Evolutionary conservation across 1,140 invertebrate species (phyloP), one percentile per base, ranked within the genome.

Genomic region (Steinernema khuongi): DNA sequence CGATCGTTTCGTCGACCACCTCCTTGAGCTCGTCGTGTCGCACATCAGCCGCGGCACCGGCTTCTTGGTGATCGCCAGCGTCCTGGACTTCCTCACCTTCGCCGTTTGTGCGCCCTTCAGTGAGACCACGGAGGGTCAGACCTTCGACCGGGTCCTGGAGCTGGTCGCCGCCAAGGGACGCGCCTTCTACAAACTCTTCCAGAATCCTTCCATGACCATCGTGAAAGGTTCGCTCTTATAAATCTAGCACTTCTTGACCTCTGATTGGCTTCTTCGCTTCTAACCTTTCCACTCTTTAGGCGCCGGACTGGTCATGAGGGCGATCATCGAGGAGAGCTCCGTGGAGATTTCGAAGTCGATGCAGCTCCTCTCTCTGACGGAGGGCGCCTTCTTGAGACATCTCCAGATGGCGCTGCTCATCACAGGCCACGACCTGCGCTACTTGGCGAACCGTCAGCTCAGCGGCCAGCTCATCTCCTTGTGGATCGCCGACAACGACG

Each of bases 61-160:
- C 29, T 89, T 89, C 41, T 81, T 91, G 18, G 88, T 91, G 22
- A 89, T 91, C 50, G 87, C 89, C 26, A 92, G 94, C 33, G 96
- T 99, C 93, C 88, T 99, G 81, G 97, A 99, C 87, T 96, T 99
- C 85, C 88, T 99, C 75, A 99, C 96, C n/a, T 99, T 96, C 88
- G 92, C 94, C 2, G 88, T 99, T 11, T 99, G 96, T 88, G 93
- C 96, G 74, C 97, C 97, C 26, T 99, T 98, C 87, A 96, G 93
- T 86, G 97, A 99, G 88, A 99, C 97, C 31, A 99, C 97, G 0
- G 94, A 97, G 85, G 94, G 95, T 22, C 93, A 93, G 81, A 92
- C 97, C 85, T 99, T 99, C 88, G 96, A 99, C 86, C 91, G 90
- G 74, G 87, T 99, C 32, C 87, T 99, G 32, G 92, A 95, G 87